Base-by-base conservation (phyloP, 2,797 vertebrate species). In the Tachyglossus aculeatus region DNA sequence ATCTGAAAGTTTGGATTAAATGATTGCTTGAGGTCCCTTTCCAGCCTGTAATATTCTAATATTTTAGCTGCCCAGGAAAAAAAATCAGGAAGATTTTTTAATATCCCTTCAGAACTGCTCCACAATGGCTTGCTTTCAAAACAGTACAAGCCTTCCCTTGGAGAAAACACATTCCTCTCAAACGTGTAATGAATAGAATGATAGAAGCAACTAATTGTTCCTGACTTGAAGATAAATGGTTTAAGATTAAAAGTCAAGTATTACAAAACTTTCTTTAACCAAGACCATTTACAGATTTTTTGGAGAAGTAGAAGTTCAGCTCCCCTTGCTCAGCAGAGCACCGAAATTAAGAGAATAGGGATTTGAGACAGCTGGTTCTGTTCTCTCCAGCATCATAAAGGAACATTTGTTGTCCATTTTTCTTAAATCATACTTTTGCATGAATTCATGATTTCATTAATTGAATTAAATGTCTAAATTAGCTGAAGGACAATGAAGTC, bases 171-270 rank as follows among this genome's bases (percentile, higher is more conserved):
- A 37, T 40, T 66, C 68, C 74, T 65, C 59, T 55, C 10, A 22
- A 53, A 22, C 51, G 77, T 38, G 15, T 75, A 63, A 75, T 75
- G 38, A 77, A 73, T 61, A 34, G 25, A 78, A 78, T 75, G 32
- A 48, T 63, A 19, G 31, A 38, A 66, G 21, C 31, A 67, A 27
- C 44, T 83, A 80, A 81, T 58, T 73, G 53, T 58, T 69, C 53
- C 56, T 63, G 43, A 67, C 62, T 57, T 77, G 33, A 79, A 79
- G 80, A 76, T 76, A 71, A 76, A 70, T 4, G 4, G 81, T 80
- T 80, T 81, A 48, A 55, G 66, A 71, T 77, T 76, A 81, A 81
- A 80, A 63, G 24, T 58, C 71, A 83, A 74, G 53, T 75, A 68
- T 64, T 56, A 34, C 41, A 78, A 71, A 77, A 59, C 40, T 71